phyloP scores from a whole-genome alignment of 2,888 invertebrate species.

The Elysia crispata region DNA sequence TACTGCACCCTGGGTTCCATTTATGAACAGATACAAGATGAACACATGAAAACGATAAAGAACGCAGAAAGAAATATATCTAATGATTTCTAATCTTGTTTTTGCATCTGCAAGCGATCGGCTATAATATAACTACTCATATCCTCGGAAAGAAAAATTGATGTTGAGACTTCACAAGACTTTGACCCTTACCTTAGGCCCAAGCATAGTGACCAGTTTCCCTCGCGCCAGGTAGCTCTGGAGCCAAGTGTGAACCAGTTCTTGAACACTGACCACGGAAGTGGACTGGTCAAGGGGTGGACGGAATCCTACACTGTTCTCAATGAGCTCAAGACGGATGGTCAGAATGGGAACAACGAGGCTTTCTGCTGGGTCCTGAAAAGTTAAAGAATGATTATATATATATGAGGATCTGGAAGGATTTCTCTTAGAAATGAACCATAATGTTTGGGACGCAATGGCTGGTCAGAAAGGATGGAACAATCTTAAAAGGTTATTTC shows the following conservation, averaged over 20 bases:
- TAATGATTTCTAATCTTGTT: no score
- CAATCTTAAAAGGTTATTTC: no score
- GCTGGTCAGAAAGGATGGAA: background rate
- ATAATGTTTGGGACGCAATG: background rate
- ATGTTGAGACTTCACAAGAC: no score
- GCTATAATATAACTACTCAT: no score
- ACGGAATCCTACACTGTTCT: conserved; percentile 73
- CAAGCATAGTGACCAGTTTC: conserved; percentile 72
- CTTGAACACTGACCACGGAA: conserved; percentile 74
- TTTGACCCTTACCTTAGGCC: conserved; percentile 71
- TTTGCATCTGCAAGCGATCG: no score
- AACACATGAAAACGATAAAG: no score
- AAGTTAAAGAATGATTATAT: background rate
- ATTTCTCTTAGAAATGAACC: no score
- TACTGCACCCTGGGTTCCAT: no score
- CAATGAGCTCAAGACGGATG: conserved; percentile 76
- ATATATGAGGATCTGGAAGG: background rate
- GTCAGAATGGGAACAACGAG: conserved; percentile 71
- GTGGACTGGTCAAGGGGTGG: conserved; percentile 76
- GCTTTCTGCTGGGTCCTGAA: conserved; percentile 52
- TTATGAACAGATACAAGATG: no score
- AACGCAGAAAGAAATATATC: no score
- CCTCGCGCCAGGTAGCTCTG: conserved; percentile 73
- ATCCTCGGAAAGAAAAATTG: no score
- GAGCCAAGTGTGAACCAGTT: conserved; percentile 74